Evolutionary conservation across 1,140 invertebrate genomes (phyloP).

Genomic region (Periplaneta americana): DNA sequence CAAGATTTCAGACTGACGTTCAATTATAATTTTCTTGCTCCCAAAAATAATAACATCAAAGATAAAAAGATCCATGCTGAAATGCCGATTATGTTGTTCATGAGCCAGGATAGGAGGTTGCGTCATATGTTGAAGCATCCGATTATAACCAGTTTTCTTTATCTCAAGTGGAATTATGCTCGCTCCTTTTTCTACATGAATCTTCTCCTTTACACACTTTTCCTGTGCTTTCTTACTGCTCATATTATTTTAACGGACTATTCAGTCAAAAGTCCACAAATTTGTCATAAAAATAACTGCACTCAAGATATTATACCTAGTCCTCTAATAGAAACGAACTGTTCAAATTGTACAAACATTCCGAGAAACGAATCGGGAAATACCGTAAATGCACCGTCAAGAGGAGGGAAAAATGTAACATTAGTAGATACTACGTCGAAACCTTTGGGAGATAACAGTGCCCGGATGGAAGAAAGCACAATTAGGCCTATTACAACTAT

Average conservation of each 20-base stretch:
- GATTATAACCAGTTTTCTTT: slow-evolving; percentile 1
- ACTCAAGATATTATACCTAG: too few relatives aligned
- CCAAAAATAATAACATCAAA: not conserved
- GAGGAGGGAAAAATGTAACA: too few relatives aligned
- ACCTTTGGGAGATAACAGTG: too few relatives aligned
- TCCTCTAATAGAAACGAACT: too few relatives aligned
- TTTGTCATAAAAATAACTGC: too few relatives aligned
- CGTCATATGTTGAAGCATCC: slow-evolving; percentile 1
- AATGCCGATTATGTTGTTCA: not conserved
- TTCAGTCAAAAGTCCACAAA: too few relatives aligned
- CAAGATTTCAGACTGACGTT: not conserved
- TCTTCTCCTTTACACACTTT: not conserved
- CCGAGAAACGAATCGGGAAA: too few relatives aligned
- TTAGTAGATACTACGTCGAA: too few relatives aligned
- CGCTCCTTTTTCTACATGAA: not conserved
- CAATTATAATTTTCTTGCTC: not conserved
- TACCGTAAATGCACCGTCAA: too few relatives aligned
- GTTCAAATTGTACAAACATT: too few relatives aligned
- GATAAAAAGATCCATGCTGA: not conserved
- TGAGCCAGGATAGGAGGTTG: not conserved
- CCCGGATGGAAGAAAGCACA: too few relatives aligned
- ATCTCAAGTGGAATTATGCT: not conserved
- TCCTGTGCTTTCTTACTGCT: not conserved
- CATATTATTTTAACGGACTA: not conserved
- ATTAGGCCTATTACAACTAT: too few relatives aligned